Conservation (phyloP, 2,797 vertebrate genomes). For the Cephalopachus bancanus region DNA sequence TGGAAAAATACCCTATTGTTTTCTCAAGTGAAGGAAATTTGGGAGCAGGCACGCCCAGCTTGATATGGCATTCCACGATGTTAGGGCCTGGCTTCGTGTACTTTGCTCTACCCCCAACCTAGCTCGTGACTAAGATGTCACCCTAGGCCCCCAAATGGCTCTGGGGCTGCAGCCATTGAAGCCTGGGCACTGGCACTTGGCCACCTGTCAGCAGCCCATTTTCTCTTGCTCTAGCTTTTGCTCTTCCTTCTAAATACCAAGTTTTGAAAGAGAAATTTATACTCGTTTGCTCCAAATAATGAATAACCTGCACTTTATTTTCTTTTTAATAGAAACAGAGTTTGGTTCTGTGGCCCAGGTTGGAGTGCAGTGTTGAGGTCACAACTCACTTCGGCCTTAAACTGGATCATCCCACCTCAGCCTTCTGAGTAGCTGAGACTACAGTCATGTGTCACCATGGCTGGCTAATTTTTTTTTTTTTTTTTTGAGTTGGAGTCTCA, state of each 20-base stretch:
- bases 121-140: accelerated
- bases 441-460: too few relatives aligned
- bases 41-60: not conserved
- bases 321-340: too few relatives aligned
- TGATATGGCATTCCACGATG: accelerated
- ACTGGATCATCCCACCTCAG: too few relatives aligned
- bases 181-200: accelerated
- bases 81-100: accelerated
- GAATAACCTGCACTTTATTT: not conserved
- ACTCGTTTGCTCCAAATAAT: accelerated
- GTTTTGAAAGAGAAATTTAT: not conserved
- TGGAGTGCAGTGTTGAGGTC: too few relatives aligned
- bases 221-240: accelerated
- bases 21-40: accelerated
- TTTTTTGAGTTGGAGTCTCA: too few relatives aligned
- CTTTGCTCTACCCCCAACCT: accelerated
- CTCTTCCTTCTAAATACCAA: not conserved
- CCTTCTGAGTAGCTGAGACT: too few relatives aligned
- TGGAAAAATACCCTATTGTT: not conserved
- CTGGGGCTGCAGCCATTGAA: not conserved
- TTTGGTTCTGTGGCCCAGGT: too few relatives aligned
- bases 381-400: too few relatives aligned
- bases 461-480: not conserved
- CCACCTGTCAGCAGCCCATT: not conserved
- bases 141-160: not conserved